phyloP scores from a whole-genome alignment of 2,888 invertebrate species.

The Diploptera punctata region DNA sequence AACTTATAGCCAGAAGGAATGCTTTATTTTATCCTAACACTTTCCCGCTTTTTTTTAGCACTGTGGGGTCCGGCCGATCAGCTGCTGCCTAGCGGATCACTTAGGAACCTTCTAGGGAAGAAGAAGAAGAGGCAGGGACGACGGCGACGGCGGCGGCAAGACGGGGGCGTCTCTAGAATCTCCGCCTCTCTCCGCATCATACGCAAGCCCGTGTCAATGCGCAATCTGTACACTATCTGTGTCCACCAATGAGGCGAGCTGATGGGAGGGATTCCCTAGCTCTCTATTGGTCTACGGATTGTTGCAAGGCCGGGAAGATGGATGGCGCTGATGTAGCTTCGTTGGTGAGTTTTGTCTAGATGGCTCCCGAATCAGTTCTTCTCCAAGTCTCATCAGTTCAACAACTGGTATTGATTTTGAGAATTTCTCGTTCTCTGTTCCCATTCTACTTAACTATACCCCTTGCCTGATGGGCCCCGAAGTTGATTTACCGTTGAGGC shows the following conservation, averaged over 20 bases:
- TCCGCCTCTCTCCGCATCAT: slow-evolving; percentile 21
- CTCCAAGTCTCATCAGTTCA: too few species aligned
- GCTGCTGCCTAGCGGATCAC: slow-evolving; percentile 34
- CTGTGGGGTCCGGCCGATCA: slow-evolving; percentile 11
- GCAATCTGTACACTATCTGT: background rate
- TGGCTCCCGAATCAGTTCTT: too few species aligned
- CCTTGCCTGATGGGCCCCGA: too few species aligned
- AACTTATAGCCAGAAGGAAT: slow-evolving; percentile 20
- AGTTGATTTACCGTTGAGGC: too few species aligned
- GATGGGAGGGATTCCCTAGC: slow-evolving; percentile 14
- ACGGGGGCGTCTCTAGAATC: slow-evolving; percentile 17
- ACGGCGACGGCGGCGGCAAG: background rate
- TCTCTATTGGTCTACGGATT: slow-evolving; percentile 4
- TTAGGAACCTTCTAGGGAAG: slow-evolving; percentile 1
- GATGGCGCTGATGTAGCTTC: slow-evolving; percentile 20
- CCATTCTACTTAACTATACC: too few species aligned
- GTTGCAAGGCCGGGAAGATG: slow-evolving; percentile 25
- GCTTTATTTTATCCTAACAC: background rate
- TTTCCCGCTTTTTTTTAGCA: slow-evolving; percentile 34
- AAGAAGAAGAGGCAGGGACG: background rate
- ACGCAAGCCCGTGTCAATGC: slow-evolving; percentile 16
- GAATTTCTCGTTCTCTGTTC: too few species aligned
- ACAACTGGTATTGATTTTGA: too few species aligned
- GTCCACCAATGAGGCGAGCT: slow-evolving; percentile 33
- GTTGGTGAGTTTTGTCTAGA: too few species aligned